Evolutionary conservation across 2,888 invertebrate species (phyloP).

Genomic region (Rhyacophila evoluta): DNA sequence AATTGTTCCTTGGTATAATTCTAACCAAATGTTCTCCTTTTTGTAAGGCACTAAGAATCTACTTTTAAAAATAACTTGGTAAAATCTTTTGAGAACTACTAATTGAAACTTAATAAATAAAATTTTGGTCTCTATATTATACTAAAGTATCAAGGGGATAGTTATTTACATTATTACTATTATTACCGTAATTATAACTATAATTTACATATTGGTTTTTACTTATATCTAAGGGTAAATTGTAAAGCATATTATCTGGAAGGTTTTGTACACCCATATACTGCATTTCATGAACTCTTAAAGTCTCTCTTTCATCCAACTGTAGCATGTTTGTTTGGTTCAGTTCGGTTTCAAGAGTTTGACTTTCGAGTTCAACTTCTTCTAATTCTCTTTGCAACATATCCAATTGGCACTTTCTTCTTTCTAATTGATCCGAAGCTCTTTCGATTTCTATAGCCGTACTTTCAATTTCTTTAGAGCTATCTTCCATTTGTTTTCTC

Average conservation of each 20-base stretch:
- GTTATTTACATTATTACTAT: slow-evolving; percentile 39
- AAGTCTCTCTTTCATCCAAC: slow-evolving; percentile 56
- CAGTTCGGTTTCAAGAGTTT: slow-evolving; percentile 65
- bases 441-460: slow-evolving; percentile 67
- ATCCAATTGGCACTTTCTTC: slow-evolving; percentile 69
- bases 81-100: neutral
- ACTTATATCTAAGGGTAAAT: slow-evolving; percentile 51
- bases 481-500: slow-evolving; percentile 67
- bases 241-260: slow-evolving; percentile 43
- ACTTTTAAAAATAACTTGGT: neutral
- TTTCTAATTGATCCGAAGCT: slow-evolving; percentile 69
- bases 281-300: slow-evolving; percentile 39
- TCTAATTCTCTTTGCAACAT: slow-evolving; percentile 69
- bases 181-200: slow-evolving; percentile 48
- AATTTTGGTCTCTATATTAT: slow-evolving; percentile 34
- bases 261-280: slow-evolving; percentile 38
- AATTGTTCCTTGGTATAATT: too few relatives aligned
- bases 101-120: neutral
- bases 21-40: too few relatives aligned
- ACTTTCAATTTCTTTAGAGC: slow-evolving; percentile 69
- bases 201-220: slow-evolving; percentile 50
- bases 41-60: neutral
- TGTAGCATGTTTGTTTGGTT: slow-evolving; percentile 56
- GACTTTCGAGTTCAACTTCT: slow-evolving; percentile 67
- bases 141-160: slow-evolving; percentile 54